Evolutionary conservation across 1,140 invertebrate genomes (phyloP).

Genomic region (Palaemon carinicauda): DNA sequence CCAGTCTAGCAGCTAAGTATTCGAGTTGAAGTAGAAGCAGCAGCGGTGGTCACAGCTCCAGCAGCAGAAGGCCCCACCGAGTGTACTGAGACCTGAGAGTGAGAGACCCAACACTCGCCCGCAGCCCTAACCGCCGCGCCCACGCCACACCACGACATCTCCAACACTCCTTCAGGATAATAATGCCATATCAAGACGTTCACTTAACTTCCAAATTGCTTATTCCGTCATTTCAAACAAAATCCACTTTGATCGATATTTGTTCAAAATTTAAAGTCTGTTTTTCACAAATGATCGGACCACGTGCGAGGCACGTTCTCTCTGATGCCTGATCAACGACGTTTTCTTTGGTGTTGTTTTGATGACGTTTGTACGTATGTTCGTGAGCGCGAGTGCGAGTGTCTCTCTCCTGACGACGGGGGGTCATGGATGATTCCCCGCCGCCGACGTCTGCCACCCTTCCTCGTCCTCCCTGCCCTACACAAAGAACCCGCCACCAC

Average conservation of each 20-base stretch:
- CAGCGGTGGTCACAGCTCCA: conserved; percentile 32
- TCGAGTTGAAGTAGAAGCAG: conserved; percentile 1
- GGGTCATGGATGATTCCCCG: conserved; percentile 27
- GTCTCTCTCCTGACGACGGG: conserved; percentile 49
- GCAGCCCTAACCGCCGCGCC: conserved; percentile 18
- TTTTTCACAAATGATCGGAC: conserved; percentile 52
- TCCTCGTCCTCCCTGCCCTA: background rate
- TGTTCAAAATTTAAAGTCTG: conserved; percentile 9
- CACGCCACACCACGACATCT: conserved; percentile 26
- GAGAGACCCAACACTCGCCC: background rate
- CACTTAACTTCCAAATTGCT: too few species aligned
- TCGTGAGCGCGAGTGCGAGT: background rate
- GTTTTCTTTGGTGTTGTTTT: conserved; percentile 34
- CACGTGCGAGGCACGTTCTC: conserved; percentile 49
- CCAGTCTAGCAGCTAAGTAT: background rate
- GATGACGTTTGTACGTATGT: background rate
- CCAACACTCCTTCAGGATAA: conserved; percentile 6
- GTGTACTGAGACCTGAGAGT: conserved; percentile 47
- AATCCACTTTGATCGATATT: conserved; percentile 2
- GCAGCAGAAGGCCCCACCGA: conserved; percentile 52
- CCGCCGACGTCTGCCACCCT: background rate
- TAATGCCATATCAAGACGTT: background rate
- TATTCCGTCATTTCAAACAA: conserved; percentile 6
- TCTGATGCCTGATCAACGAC: background rate
- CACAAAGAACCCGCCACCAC: conserved; percentile 53